phyloP scores from a whole-genome alignment of 2,113 vertebrate genomes.

The Jaculus jaculus region DNA sequence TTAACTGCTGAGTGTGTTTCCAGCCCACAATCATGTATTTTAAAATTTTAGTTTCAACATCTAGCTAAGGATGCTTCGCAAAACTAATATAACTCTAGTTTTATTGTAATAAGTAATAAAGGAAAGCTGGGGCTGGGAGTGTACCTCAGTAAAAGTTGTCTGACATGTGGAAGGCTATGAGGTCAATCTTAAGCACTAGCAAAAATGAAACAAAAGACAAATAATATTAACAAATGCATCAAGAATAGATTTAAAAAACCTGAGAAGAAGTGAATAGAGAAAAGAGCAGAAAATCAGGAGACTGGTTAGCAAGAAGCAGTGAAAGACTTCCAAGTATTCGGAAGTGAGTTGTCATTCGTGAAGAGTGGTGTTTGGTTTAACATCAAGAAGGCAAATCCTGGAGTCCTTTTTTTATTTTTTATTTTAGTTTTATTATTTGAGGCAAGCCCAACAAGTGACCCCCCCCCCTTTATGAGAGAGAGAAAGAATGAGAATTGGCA shows the following conservation, averaged over 20 bases:
- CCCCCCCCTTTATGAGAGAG: too few relatives aligned
- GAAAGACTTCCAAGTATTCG: not conserved
- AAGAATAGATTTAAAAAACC: not conserved
- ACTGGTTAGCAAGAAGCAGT: not conserved
- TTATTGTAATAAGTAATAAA: slow-evolving; percentile 29
- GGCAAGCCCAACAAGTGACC: too few relatives aligned
- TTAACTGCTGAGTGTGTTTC: too few relatives aligned
- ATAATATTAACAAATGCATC: not conserved
- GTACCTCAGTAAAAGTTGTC: not conserved
- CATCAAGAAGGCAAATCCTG: not conserved
- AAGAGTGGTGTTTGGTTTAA: not conserved
- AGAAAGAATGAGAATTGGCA: too few relatives aligned
- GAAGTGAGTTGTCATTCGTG: not conserved
- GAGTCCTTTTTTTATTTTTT: not conserved
- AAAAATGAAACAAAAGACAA: not conserved
- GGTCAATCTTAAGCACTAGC: not conserved
- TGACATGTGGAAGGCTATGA: not conserved
- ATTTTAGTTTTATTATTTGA: too few relatives aligned
- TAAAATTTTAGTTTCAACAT: slow-evolving; percentile 13
- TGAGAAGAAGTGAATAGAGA: not conserved
- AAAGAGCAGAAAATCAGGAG: slow-evolving; percentile 8
- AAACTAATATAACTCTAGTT: slow-evolving; percentile 25
- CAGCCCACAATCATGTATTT: not conserved
- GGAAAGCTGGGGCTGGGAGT: not conserved
- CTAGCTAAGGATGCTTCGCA: not conserved